Percentiles rank a stretch among this genome's conserved stretches.
These are phyloP conservation scores for Pectinophora gossypiella DNA, from an alignment of 1,140 invertebrate genomes.

Conservation along the genomic window DNA sequence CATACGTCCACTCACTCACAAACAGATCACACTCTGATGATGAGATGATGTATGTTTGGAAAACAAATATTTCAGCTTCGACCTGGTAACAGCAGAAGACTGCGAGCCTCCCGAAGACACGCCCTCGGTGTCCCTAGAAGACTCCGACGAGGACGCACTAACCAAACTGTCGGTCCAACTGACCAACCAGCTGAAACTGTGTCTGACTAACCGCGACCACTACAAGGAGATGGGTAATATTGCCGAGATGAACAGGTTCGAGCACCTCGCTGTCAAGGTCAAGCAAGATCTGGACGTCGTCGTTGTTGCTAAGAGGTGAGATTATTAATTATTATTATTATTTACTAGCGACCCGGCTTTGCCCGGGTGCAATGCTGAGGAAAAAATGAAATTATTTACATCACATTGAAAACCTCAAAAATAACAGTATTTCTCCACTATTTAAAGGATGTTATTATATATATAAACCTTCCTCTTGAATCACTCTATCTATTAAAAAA, in stretches of 20 bases:
- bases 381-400: no score
- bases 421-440: no score
- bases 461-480: no score
- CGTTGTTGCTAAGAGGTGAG: slow-evolving; percentile 79
- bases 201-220: slow-evolving; percentile 90
- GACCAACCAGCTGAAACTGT: slow-evolving; percentile 88
- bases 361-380: no score
- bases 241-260: slow-evolving; percentile 91
- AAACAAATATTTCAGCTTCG: slow-evolving; percentile 75
- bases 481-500: no score
- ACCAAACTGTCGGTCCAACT: slow-evolving; percentile 87
- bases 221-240: slow-evolving; percentile 90
- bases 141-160: slow-evolving; percentile 69
- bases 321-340: no score
- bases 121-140: slow-evolving; percentile 64
- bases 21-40: no score
- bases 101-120: slow-evolving; percentile 80
- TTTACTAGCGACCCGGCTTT: no score
- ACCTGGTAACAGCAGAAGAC: slow-evolving; percentile 83
- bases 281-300: slow-evolving; percentile 94
- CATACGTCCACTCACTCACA: no score
- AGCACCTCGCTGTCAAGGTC: slow-evolving; percentile 88
- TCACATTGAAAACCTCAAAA: no score
- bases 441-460: no score
- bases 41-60: neutral